Conservation (phyloP, 2,888 invertebrate genomes). For the Drosophila kambysellisi region DNA sequence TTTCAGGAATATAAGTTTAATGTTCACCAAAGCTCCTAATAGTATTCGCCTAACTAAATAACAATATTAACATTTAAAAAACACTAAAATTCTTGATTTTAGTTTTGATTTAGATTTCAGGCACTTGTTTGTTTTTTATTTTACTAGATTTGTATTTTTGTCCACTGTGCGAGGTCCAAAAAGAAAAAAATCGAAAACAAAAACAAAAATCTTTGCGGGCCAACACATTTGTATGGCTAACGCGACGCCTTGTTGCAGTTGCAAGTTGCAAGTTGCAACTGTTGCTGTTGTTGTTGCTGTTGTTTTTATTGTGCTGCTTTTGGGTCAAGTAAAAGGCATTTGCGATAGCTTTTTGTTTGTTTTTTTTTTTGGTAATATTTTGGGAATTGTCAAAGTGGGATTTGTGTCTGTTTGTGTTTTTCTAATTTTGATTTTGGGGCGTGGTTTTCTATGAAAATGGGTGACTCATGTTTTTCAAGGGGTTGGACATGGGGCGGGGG, state of each 20-base stretch:
- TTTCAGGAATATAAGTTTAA: not conserved
- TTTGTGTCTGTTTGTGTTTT: slow-evolving; percentile 30
- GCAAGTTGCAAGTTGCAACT: slow-evolving; percentile 44
- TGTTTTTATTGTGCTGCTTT: slow-evolving; percentile 49
- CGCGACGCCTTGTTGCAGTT: slow-evolving; percentile 52
- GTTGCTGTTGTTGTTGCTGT: slow-evolving; percentile 33
- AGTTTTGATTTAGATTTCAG: not conserved
- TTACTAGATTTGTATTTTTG: not conserved
- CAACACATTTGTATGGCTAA: slow-evolving; percentile 34
- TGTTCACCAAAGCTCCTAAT: not conserved
- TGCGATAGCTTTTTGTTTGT: slow-evolving; percentile 59
- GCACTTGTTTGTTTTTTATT: not conserved
- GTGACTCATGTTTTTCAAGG: slow-evolving; percentile 24
- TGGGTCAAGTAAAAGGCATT: slow-evolving; percentile 76
- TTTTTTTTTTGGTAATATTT: slow-evolving; percentile 9
- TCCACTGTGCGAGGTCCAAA: slow-evolving; percentile 5
- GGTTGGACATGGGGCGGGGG: too few species aligned
- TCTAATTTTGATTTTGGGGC: slow-evolving; percentile 25
- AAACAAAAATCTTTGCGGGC: slow-evolving; percentile 11
- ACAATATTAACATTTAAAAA: not conserved
- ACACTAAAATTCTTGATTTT: not conserved
- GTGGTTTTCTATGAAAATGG: slow-evolving; percentile 18
- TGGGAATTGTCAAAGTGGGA: slow-evolving; percentile 60
- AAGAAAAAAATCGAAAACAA: slow-evolving; percentile 2
- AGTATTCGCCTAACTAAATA: not conserved